Evolutionary conservation across 2,113 vertebrate species (phyloP).

Genomic region (Neodon shergylaensis): DNA sequence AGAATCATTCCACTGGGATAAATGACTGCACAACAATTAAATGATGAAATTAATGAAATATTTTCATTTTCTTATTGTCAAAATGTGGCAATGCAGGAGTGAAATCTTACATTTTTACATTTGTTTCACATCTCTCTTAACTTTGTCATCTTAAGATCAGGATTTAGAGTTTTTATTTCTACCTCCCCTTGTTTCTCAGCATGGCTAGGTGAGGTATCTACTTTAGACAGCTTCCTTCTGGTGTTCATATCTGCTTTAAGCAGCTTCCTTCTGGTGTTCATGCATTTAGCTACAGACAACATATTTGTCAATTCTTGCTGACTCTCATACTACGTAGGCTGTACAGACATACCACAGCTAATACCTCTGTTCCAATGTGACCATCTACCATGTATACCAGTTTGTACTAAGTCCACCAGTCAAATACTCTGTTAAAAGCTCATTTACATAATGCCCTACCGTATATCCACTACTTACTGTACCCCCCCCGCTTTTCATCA

Average conservation of each 20-base stretch:
- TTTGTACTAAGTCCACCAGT: neutral
- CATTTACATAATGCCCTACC: neutral
- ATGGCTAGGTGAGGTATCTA: neutral
- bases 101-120: neutral
- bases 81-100: neutral
- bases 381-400: neutral
- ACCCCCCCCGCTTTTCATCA: accelerated
- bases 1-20: neutral
- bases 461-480: neutral
- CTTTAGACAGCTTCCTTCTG: neutral
- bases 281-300: neutral
- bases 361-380: neutral
- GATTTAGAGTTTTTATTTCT: neutral
- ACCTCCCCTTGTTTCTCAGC: neutral
- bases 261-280: neutral
- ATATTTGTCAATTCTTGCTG: neutral
- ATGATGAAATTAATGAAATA: neutral
- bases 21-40: neutral
- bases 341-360: too few relatives aligned
- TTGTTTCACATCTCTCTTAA: neutral
- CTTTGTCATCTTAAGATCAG: neutral
- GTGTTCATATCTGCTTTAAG: neutral
- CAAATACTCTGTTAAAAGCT: neutral
- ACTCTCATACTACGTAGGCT: neutral
- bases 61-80: neutral